Base-by-base conservation (phyloP, 2,113 vertebrate species). In the Psettodes erumei region DNA sequence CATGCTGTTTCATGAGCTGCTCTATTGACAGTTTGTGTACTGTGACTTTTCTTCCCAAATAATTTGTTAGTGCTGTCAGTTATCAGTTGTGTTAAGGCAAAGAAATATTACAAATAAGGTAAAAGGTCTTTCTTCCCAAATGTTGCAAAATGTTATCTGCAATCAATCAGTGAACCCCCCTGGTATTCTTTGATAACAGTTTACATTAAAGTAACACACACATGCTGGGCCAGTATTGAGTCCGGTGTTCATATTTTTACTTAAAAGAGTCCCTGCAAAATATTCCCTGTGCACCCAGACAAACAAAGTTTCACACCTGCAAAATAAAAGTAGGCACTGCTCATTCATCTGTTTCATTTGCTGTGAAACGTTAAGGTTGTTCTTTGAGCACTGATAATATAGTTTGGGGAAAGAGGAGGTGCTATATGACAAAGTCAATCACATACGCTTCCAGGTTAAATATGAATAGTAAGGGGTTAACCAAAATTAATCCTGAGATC, bases 401-500 rank as follows among this genome's bases (percentile, higher is more conserved):
- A 25, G 16, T 28, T 53, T 30, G 58, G 10, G 16, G 37, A 18
- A 71, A 28, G 37, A 61, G 11, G n/a, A 32, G 19, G 11, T 62
- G 18, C 48, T 30, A 1, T 10, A 11, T 28, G 37, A 65, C 35
- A 55, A 35, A 50, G 38, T 76, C 48, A 42, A 71, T 79, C 51
- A 37, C 16, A 10, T 8, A 35, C 6, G 47, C 58, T 75, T 74
- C 69, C 65, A 80, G 67, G 73, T 83, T 66, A 55, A 45, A 27
- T 61, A 18, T 82, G 53, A 86, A 74, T 59, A 58, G 54, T 38
- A 25, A 38, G 35, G 64, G 83, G 59, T 85, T 80, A 81, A 63
- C 71, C 70, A 32, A 77, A 79, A 77, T 79, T 83, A 85, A 84
- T 88, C 75, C 47, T 50, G 47, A 65, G 13, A 71, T 81, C 63